Evolutionary conservation across 92 coral and sea anemone species (phyloP), one percentile per base, ranked within the genome.

Genomic region (Zoanthus solanderi): DNA sequence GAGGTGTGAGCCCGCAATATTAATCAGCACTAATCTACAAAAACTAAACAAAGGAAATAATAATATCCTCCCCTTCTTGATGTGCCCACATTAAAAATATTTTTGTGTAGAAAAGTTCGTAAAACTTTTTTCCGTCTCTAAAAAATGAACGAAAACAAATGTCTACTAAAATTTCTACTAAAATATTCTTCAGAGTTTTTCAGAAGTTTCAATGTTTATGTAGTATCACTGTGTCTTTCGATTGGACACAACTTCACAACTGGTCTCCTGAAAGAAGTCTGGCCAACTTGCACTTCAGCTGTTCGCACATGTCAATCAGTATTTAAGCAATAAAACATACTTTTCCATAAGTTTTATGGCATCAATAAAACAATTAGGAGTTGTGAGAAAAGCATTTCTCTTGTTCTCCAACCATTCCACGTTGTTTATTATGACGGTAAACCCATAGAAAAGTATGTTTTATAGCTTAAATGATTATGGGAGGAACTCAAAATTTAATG

Each of bases 221-320:
- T 65, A 17, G 28, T 65, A 31, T 65, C 9, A 65, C 71, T 65
- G 29, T 67, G 37, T 67, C 72, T 67, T 67, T 67, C 72, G 0
- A 67, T 67, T 23, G 72, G 72, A 67, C 72, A 67, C 72, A 30
- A 23, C 42, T 67, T 67, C 28, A 67, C 72, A 67, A 67, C 72
- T 18, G 72, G 37, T 67, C 72, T 67, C 28, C 12, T 67, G 37
- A 67, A 23, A 67, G 72, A 18, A 7, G 72, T 10, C 72, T 67
- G 42, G 29, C 72, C 52, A 47, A 47, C 52, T 47, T 47, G 63
- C 72, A 56, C 63, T 8, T 56, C 6, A 9, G 3, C 15, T 14
- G 10, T 14, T 56, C 63, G 10, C 6, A 56, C 63, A 56, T 14
- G 63, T 23, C 23, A 56, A 56, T 6, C 23, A 23, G 23, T 23